phyloP scores from a whole-genome alignment of 2,113 vertebrate species.

The Ochotona curzoniae region DNA sequence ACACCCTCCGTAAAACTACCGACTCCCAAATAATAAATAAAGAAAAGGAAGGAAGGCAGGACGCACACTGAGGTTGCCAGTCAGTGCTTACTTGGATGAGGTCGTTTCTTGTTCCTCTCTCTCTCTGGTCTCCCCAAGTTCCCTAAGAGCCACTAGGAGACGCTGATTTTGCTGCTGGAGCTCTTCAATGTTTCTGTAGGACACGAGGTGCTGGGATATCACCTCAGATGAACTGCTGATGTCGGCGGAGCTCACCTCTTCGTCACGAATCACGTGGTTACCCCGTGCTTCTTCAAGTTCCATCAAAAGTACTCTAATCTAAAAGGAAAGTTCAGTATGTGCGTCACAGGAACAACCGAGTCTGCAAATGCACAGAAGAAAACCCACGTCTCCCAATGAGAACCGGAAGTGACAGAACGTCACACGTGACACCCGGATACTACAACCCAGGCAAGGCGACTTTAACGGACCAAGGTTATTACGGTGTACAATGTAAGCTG shows the following conservation, averaged over 20 bases:
- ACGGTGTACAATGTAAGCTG: neutral
- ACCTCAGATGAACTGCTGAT: conserved; percentile 97
- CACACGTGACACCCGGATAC: neutral
- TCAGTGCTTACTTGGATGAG: conserved; percentile 87
- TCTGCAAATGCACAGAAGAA: neutral
- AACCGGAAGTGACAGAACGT: neutral
- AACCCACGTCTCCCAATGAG: neutral
- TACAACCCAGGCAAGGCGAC: neutral
- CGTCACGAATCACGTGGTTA: conserved; percentile 93
- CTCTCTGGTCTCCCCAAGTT: conserved; percentile 94
- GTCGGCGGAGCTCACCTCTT: conserved; percentile 93
- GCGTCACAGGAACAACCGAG: neutral
- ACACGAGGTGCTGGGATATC: conserved; percentile 96
- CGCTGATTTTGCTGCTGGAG: conserved; percentile 98
- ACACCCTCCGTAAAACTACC: too few species aligned
- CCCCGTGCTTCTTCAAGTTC: conserved; percentile 98
- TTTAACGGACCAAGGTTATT: neutral
- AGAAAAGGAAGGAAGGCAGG: neutral
- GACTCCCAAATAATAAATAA: too few species aligned
- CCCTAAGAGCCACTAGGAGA: conserved; percentile 93
- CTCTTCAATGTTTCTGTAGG: conserved; percentile 96
- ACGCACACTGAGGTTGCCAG: neutral
- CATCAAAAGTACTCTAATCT: conserved; percentile 95
- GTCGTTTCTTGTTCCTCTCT: conserved; percentile 93
- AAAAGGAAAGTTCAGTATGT: conserved; percentile 52